phyloP scores from a whole-genome alignment of 1,140 invertebrate species.

The Drosophila neocordata region DNA sequence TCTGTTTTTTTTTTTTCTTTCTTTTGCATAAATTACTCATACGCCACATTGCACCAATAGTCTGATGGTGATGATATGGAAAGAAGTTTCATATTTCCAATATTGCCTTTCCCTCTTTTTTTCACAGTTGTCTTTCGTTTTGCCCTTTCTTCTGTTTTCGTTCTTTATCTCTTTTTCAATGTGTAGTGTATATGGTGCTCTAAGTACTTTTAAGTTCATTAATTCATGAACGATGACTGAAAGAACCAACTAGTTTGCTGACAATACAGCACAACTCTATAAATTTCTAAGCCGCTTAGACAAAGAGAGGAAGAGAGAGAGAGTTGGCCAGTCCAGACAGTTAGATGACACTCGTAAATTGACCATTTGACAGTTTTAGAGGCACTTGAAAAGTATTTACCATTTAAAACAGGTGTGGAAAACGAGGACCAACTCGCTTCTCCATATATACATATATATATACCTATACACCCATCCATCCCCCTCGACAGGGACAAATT shows the following conservation, averaged over 20 bases:
- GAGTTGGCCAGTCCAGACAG: neutral
- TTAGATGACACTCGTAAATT: constrained; percentile 48
- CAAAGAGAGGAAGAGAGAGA: neutral
- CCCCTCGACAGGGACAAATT: constrained; percentile 31
- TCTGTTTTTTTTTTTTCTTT: too few species aligned
- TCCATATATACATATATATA: too few species aligned
- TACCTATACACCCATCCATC: neutral
- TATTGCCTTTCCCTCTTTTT: too few species aligned
- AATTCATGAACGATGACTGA: too few species aligned
- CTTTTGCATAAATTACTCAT: constrained; percentile 42
- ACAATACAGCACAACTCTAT: constrained; percentile 18
- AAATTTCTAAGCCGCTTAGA: constrained; percentile 50
- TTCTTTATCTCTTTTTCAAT: too few species aligned
- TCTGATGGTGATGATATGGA: too few species aligned
- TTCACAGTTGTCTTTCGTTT: too few species aligned
- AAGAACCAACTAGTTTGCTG: too few species aligned
- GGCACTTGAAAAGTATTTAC: neutral
- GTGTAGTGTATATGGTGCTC: too few species aligned
- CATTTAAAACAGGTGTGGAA: constrained; percentile 26
- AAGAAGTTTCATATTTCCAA: too few species aligned
- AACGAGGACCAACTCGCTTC: constrained; percentile 2
- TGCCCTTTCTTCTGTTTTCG: too few species aligned
- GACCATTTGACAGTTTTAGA: constrained; percentile 21
- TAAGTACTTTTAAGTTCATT: too few species aligned
- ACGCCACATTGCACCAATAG: constrained; percentile 17